Percentiles rank a stretch among this genome's conserved stretches.
phyloP scores from a whole-genome alignment of 2,113 vertebrate genomes.

The Perca fluviatilis region DNA sequence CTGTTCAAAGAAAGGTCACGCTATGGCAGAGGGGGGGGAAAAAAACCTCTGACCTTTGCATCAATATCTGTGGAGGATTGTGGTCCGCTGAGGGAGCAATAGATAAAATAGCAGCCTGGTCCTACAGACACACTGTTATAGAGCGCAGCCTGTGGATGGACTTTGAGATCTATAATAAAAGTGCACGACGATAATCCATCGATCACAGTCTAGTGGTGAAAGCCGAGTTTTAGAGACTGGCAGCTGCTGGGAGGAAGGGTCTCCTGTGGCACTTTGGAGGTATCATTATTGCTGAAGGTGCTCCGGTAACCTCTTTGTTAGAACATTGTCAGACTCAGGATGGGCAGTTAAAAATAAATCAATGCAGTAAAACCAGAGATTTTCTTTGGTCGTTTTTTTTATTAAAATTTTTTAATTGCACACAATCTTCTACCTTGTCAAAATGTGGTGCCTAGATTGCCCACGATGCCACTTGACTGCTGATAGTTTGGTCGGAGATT shows the following conservation, averaged over 20 bases:
- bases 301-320: neutral
- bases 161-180: neutral
- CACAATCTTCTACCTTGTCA: neutral
- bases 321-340: neutral
- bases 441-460: neutral
- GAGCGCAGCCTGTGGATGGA: neutral
- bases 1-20: conserved; percentile 79
- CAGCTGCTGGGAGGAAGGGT: neutral
- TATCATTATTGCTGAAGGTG: neutral
- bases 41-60: conserved; percentile 65
- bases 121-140: neutral
- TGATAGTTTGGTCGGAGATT: neutral
- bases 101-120: conserved; percentile 16
- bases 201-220: neutral
- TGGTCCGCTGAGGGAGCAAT: conserved; percentile 3
- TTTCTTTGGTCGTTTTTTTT: neutral
- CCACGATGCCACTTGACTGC: neutral
- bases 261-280: neutral
- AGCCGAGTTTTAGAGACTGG: neutral
- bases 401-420: too few relatives aligned
- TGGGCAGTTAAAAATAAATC: neutral
- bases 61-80: conserved; percentile 51
- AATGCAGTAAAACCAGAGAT: neutral
- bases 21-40: conserved; percentile 3
- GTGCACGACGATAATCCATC: neutral